Evolutionary conservation across 1,140 invertebrate genomes (phyloP).

Genomic region (Papilio helenus): DNA sequence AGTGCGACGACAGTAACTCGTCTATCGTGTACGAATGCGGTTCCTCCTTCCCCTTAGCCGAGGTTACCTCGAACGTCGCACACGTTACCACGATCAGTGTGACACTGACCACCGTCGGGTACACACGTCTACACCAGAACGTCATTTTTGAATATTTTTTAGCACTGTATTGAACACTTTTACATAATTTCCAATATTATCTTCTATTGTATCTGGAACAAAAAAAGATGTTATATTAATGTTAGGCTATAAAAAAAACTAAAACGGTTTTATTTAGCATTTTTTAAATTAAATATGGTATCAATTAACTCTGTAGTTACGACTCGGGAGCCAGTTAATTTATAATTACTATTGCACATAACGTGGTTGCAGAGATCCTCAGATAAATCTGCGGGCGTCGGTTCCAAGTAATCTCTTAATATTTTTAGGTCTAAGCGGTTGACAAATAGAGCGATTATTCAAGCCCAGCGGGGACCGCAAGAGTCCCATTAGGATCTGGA

Average conservation of each 20-base stretch:
- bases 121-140: slow-evolving; percentile 54
- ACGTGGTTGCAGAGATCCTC: background rate
- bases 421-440: slow-evolving; percentile 32
- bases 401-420: slow-evolving; percentile 27
- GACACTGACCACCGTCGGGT: slow-evolving; percentile 49
- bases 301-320: background rate
- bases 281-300: background rate
- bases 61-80: slow-evolving; percentile 52
- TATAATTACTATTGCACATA: background rate
- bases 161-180: slow-evolving; percentile 56
- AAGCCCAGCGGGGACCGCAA: slow-evolving; percentile 23
- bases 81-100: slow-evolving; percentile 60
- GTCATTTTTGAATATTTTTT: slow-evolving; percentile 60
- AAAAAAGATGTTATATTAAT: slow-evolving; percentile 41
- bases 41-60: slow-evolving; percentile 63
- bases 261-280: background rate
- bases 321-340: background rate
- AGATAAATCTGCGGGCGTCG: slow-evolving; percentile 16
- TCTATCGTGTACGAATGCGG: slow-evolving; percentile 86
- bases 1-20: slow-evolving; percentile 85
- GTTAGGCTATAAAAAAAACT: too few species aligned
- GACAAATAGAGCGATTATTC: slow-evolving; percentile 32
- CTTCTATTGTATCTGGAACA: slow-evolving; percentile 62
- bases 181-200: slow-evolving; percentile 54
- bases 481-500: slow-evolving; percentile 7